phyloP scores from a whole-genome alignment of 2,888 invertebrate genomes.

The Scaptomyza tumidula region DNA sequence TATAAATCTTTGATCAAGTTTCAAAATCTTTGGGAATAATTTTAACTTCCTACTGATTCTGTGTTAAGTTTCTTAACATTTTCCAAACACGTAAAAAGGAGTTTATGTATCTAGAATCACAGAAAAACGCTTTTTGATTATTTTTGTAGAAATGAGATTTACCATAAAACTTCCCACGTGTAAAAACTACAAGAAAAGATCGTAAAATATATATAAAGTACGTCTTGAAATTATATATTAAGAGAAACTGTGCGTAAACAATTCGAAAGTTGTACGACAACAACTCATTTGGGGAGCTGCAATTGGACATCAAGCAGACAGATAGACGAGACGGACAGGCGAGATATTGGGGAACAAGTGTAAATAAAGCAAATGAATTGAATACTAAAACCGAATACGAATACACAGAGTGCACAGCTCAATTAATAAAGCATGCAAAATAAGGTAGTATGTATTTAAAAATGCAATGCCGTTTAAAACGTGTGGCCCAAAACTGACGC shows the following conservation, averaged over 20 bases:
- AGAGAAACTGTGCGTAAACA: constrained; percentile 37
- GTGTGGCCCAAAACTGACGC: constrained; percentile 59
- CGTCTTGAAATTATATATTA: constrained; percentile 16
- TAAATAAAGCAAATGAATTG: constrained; percentile 39
- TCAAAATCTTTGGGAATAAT: neutral
- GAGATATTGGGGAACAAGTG: constrained; percentile 34
- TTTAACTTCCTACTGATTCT: no score
- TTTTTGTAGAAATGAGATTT: neutral
- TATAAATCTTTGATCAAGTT: constrained; percentile 8
- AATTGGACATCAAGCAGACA: constrained; percentile 23
- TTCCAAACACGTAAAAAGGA: no score
- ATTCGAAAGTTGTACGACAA: constrained; percentile 69
- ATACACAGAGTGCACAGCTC: constrained; percentile 23
- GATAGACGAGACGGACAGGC: neutral
- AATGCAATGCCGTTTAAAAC: constrained; percentile 53
- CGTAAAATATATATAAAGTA: constrained; percentile 31
- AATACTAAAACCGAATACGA: constrained; percentile 10
- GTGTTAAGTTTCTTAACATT: no score
- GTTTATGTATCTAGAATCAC: neutral
- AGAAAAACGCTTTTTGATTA: neutral
- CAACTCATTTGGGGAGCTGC: constrained; percentile 38
- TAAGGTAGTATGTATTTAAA: neutral
- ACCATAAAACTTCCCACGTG: constrained; percentile 1
- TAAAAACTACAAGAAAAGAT: constrained; percentile 34
- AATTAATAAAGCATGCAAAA: constrained; percentile 73